Conservation (phyloP, 1,140 invertebrate species). For the Neodiprion lecontei region DNA sequence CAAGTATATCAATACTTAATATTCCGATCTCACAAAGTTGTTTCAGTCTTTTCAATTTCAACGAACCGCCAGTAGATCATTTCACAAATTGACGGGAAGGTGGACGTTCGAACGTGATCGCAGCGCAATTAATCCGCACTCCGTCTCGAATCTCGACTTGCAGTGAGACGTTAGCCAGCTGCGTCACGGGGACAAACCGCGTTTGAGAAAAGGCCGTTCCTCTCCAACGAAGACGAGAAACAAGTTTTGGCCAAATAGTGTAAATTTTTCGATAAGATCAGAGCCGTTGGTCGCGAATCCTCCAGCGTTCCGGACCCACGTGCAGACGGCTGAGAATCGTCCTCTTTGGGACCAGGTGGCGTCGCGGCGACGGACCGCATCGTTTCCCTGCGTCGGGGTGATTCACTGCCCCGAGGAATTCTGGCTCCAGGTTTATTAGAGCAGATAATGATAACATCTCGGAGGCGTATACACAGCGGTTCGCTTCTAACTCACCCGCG, state of each 20-base stretch:
- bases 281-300: neutral
- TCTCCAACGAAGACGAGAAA: neutral
- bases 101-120: too few relatives aligned
- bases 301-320: neutral
- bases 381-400: constrained; percentile 21
- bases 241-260: neutral
- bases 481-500: constrained; percentile 26
- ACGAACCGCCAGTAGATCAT: too few relatives aligned
- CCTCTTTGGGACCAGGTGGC: neutral
- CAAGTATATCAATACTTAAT: too few relatives aligned
- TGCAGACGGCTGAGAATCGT: neutral
- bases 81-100: too few relatives aligned
- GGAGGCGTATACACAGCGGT: constrained; percentile 32
- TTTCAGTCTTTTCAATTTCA: too few relatives aligned
- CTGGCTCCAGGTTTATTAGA: constrained; percentile 50
- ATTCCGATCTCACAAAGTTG: too few relatives aligned
- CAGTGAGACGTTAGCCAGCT: neutral
- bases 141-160: too few relatives aligned
- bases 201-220: neutral
- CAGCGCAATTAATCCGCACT: too few relatives aligned
- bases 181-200: neutral
- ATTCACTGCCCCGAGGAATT: constrained; percentile 45
- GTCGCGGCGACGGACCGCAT: neutral
- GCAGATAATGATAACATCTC: constrained; percentile 57
- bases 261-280: constrained; percentile 3